These are phyloP conservation scores for Penelope pileata DNA, from an alignment of 2,113 vertebrate genomes.

Conservation along the genomic window DNA sequence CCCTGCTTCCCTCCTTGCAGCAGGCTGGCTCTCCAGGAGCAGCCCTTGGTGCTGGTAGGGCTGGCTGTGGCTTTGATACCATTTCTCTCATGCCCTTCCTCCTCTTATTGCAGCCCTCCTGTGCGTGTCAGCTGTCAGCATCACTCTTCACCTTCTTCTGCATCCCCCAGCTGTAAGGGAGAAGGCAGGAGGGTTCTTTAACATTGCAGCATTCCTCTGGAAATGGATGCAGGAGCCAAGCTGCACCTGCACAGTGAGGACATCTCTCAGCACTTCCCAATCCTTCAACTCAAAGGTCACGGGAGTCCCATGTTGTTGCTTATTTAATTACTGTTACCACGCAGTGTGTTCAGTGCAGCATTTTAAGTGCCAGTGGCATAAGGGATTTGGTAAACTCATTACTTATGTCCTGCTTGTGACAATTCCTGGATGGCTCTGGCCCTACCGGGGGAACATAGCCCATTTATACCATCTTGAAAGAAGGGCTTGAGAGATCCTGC, in stretches of 20 bases:
- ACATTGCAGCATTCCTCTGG: not conserved
- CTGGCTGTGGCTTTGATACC: not conserved
- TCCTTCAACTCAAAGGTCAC: not conserved
- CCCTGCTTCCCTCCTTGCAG: not conserved
- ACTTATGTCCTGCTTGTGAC: not conserved
- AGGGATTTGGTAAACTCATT: conserved; percentile 32
- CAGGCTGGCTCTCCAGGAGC: not conserved
- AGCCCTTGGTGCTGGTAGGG: not conserved
- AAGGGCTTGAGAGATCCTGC: not conserved
- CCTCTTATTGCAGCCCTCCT: not conserved
- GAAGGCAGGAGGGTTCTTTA: not conserved
- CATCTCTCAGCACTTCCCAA: not conserved
- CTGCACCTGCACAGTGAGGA: not conserved
- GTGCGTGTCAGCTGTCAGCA: not conserved
- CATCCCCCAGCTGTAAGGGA: not conserved
- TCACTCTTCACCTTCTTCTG: not conserved
- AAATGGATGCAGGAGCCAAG: not conserved
- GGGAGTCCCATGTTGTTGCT: not conserved
- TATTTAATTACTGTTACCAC: not conserved
- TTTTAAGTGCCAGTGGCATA: not conserved
- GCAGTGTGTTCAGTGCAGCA: not conserved
- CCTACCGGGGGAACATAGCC: not conserved
- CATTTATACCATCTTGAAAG: not conserved
- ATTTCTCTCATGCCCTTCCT: not conserved
- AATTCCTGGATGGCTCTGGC: not conserved